Conservation (phyloP, 2,797 vertebrate species). For the Xenopus petersii region DNA sequence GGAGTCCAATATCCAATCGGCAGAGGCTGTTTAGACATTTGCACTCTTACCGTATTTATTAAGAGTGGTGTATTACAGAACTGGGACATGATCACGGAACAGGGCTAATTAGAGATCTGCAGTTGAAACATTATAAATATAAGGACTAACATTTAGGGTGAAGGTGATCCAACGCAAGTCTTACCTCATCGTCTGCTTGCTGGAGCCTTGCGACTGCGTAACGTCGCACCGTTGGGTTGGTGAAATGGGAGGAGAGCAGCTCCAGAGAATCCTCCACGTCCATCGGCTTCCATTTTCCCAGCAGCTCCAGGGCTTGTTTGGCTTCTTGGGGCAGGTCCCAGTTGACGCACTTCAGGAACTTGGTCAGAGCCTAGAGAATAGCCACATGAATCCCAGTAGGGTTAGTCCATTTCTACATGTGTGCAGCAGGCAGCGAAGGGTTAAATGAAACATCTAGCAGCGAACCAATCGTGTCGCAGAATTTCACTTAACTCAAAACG, state of each 20-base stretch:
- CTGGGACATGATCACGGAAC: too few relatives aligned
- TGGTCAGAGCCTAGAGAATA: constrained; percentile 83
- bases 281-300: constrained; percentile 97
- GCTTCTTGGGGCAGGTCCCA: constrained; percentile 96
- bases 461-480: background rate
- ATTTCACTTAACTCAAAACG: background rate
- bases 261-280: constrained; percentile 96
- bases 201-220: constrained; percentile 89
- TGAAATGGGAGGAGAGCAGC: constrained; percentile 90
- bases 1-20: too few relatives aligned
- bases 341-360: constrained; percentile 98
- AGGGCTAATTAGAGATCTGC: too few relatives aligned
- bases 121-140: too few relatives aligned
- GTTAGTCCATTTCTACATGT: background rate
- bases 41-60: too few relatives aligned
- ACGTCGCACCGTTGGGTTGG: constrained; percentile 90
- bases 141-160: too few relatives aligned
- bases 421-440: background rate
- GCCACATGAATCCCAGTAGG: background rate
- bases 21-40: too few relatives aligned
- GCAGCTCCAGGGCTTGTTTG: constrained; percentile 91
- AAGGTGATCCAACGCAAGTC: background rate
- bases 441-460: background rate
- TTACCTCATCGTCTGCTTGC: constrained; percentile 95
- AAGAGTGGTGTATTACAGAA: too few relatives aligned